These are phyloP conservation scores for Mactra quadrangularis DNA, from an alignment of 1,140 invertebrate species.

Conservation along the genomic window DNA sequence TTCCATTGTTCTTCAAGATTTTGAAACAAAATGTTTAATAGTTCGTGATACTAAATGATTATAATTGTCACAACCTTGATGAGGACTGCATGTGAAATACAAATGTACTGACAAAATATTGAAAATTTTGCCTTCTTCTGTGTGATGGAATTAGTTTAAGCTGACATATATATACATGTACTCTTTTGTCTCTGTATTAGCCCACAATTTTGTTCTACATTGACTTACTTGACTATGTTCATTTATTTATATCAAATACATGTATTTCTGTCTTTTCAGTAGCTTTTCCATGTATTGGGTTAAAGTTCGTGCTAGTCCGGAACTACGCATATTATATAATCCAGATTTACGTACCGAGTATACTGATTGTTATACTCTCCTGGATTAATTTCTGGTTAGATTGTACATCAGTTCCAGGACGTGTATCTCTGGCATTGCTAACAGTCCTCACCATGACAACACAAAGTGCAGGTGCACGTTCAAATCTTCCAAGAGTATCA, in stretches of 20 bases:
- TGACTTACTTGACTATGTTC: not conserved
- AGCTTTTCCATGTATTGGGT: constrained; percentile 85
- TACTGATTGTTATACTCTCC: constrained; percentile 95
- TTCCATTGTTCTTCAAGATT: too few relatives aligned
- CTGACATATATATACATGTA: too few relatives aligned
- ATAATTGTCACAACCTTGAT: too few relatives aligned
- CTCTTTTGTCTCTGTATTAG: too few relatives aligned
- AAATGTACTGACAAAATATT: too few relatives aligned
- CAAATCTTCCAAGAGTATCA: constrained; percentile 81
- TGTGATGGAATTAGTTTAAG: too few relatives aligned
- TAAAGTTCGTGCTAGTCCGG: constrained; percentile 93
- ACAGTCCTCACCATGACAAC: constrained; percentile 82
- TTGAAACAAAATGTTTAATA: too few relatives aligned
- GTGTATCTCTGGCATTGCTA: constrained; percentile 73
- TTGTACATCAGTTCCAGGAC: constrained; percentile 71
- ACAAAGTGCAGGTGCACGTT: constrained; percentile 73
- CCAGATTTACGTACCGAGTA: constrained; percentile 96
- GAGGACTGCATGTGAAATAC: too few relatives aligned
- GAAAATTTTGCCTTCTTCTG: too few relatives aligned
- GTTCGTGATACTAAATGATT: too few relatives aligned
- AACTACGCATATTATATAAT: constrained; percentile 97
- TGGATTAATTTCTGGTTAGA: constrained; percentile 89
- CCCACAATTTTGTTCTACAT: not conserved
- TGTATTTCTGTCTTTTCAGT: constrained; percentile 58
- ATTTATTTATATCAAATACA: not conserved